These are phyloP conservation scores for Drosophila seguyi DNA, from an alignment of 1,140 invertebrate genomes.

Conservation along the genomic window DNA sequence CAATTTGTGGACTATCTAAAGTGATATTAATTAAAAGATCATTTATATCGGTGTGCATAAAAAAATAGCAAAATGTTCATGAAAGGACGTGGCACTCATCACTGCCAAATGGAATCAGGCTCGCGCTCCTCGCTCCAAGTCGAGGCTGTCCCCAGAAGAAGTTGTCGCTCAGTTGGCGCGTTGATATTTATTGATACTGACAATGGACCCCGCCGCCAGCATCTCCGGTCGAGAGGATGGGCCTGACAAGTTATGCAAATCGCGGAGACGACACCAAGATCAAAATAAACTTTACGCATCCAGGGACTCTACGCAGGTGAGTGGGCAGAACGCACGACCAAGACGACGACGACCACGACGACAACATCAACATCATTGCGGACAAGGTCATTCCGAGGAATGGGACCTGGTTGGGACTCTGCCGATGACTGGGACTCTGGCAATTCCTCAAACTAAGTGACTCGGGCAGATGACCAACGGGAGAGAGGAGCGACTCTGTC, in stretches of 20 bases:
- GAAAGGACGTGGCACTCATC: conserved; percentile 74
- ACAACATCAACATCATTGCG: conserved; percentile 27
- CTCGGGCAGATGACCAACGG: conserved; percentile 47
- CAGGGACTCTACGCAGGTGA: conserved; percentile 54
- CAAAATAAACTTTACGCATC: conserved; percentile 80
- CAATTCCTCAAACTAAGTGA: conserved; percentile 56
- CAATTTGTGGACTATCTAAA: conserved; percentile 82
- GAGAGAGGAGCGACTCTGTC: conserved; percentile 46
- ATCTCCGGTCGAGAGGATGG: conserved; percentile 22
- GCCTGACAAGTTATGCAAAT: conserved; percentile 83
- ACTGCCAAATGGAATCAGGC: conserved; percentile 75
- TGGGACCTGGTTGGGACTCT: neutral
- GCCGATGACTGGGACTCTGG: conserved; percentile 5
- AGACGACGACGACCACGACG: conserved; percentile 13
- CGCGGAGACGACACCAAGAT: conserved; percentile 81
- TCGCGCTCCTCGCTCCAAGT: neutral
- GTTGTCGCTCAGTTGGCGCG: conserved; percentile 71
- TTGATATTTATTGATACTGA: conserved; percentile 84
- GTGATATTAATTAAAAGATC: conserved; percentile 85
- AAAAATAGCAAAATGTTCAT: conserved; percentile 80
- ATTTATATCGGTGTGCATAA: conserved; percentile 84
- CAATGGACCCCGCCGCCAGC: conserved; percentile 56
- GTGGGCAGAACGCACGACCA: conserved; percentile 70
- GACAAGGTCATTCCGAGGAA: conserved; percentile 63
- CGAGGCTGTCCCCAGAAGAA: conserved; percentile 51